Base-by-base conservation (phyloP, 2,797 vertebrate species). In the Heteromormyrus szaboi region DNA sequence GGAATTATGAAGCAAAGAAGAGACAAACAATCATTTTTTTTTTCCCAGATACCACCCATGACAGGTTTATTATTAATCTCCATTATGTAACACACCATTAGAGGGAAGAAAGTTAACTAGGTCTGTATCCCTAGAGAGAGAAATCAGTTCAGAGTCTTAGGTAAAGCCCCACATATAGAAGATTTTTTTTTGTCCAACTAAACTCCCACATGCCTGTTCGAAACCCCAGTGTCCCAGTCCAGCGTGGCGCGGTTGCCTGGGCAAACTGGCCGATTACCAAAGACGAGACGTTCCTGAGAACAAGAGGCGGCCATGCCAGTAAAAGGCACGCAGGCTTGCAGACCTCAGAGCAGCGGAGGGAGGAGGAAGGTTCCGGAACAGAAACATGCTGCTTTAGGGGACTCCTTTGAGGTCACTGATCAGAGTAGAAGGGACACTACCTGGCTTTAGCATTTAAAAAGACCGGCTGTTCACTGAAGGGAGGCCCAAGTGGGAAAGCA, bases 201-300 rank as follows among this genome's bases (percentile, higher is more conserved):
- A 93, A 94, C 94, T 94, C 95, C 93, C 94, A 94, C 94, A 93
- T 92, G 92, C 89, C 92, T 93, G 93, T 92, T 89, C 85, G 90
- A 91, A 91, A 72, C 12, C 87, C 89, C 90, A 90, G 90, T 93
- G 95, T 93, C 93, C 94, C 93, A 91, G 93, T 94, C 93, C 93
- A 94, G 86, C 92, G 93, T 93, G 92, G 76, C 91, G 91, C 92
- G 94, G 95, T 95, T 95, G 92, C 95, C 65, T 91, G 94, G 93
- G 95, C 95, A 94, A 96, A 94, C 91, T 1, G 88, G 91, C 48
- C 29, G 93, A 91, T 94, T 92, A 95, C 91, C 90, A 91, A 93
- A 93, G 93, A 92, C 93, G 8, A 88, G 85, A 83, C 54, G 44
- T 59, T 51, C 84, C 68, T 25, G 72, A n/a, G 44, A 87, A 59